Evolutionary conservation across 2,888 invertebrate genomes (phyloP).

Genomic region (Sycophila texana): DNA sequence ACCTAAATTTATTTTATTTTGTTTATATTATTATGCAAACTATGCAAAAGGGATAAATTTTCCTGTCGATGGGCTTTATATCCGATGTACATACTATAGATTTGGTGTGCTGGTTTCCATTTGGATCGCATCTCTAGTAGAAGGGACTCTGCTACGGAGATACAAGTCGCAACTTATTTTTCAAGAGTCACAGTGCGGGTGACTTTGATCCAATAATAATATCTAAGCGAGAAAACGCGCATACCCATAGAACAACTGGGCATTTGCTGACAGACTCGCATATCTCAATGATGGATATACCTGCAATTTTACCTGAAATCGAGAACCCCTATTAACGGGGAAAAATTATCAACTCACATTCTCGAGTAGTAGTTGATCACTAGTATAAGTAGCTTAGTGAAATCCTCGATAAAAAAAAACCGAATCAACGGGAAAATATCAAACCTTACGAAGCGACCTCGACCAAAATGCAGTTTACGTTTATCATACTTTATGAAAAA

Average conservation of each 20-base stretch:
- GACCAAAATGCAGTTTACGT: background rate
- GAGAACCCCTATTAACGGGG: slow-evolving; percentile 50
- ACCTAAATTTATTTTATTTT: background rate
- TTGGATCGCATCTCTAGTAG: slow-evolving; percentile 26
- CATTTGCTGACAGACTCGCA: slow-evolving; percentile 49
- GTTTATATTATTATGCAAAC: background rate
- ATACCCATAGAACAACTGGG: slow-evolving; percentile 38
- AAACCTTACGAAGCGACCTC: slow-evolving; percentile 27
- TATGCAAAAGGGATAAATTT: background rate
- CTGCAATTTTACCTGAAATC: slow-evolving; percentile 16
- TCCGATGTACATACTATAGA: slow-evolving; percentile 23
- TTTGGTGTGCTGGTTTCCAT: slow-evolving; percentile 40
- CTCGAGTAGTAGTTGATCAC: slow-evolving; percentile 8
- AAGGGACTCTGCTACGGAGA: slow-evolving; percentile 41
- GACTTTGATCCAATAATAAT: slow-evolving; percentile 14
- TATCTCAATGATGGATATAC: background rate
- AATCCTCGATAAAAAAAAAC: slow-evolving; percentile 28
- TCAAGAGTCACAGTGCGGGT: slow-evolving; percentile 22
- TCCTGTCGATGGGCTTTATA: slow-evolving; percentile 14
- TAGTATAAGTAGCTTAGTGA: slow-evolving; percentile 38
- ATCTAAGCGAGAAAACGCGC: background rate
- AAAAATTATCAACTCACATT: slow-evolving; percentile 20
- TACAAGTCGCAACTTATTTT: slow-evolving; percentile 20
- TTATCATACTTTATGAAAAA: background rate
- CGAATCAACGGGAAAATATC: slow-evolving; percentile 22